A percentile compares a stretch with the other conserved stretches of the same genome.
Conservation (phyloP, 2,797 vertebrate genomes). For the Anguilla marmorata region DNA sequence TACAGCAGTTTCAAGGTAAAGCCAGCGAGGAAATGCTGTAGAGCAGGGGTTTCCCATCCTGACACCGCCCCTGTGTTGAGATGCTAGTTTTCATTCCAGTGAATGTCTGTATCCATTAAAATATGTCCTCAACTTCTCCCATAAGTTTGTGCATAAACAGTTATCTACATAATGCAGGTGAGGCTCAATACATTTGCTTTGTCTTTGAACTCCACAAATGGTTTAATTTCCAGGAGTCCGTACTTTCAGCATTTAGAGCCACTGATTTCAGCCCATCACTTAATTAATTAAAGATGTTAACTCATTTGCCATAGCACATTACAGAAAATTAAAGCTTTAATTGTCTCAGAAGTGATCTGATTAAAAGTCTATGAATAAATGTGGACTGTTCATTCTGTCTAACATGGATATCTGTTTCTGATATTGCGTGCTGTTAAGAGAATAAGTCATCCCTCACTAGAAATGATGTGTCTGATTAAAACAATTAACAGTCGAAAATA, state of each 20-base stretch:
- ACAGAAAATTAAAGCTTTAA: not conserved
- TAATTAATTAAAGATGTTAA: not conserved
- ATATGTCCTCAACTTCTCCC: not conserved
- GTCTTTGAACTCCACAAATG: not conserved
- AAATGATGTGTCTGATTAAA: not conserved
- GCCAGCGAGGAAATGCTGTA: not conserved
- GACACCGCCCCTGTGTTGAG: not conserved
- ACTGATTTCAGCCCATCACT: not conserved
- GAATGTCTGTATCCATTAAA: not conserved
- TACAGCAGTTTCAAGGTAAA: conserved; percentile 83
- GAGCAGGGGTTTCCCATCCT: not conserved
- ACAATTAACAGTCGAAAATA: not conserved
- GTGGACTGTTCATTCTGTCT: too few species aligned
- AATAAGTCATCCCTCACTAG: not conserved
- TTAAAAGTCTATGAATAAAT: too few species aligned
- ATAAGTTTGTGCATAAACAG: not conserved
- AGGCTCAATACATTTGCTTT: not conserved
- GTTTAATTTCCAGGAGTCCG: not conserved
- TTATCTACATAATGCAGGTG: not conserved
- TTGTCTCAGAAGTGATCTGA: not conserved
- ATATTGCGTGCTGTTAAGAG: not conserved
- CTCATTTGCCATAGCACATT: not conserved
- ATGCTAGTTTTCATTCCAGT: not conserved
- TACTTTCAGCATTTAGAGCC: not conserved
- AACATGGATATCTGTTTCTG: not conserved